Conservation (phyloP, 2,797 vertebrate genomes). For the Anabas testudineus region DNA sequence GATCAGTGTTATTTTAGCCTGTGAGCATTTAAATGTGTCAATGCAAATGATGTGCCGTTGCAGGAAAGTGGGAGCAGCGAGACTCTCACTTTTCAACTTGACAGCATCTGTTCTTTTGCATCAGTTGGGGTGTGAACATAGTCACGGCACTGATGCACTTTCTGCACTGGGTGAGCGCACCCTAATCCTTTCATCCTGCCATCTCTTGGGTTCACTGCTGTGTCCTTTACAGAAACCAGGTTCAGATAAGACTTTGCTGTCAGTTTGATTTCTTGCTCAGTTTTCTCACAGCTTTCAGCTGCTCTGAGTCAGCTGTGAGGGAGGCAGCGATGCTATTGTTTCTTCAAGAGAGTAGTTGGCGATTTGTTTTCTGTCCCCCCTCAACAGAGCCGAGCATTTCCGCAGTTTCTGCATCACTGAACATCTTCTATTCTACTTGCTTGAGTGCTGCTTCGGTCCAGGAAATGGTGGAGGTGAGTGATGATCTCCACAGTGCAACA, state of each 20-base stretch:
- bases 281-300: neutral
- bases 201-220: neutral
- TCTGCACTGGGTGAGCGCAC: neutral
- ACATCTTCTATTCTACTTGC: neutral
- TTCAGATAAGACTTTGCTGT: neutral
- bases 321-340: neutral
- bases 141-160: neutral
- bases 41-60: neutral
- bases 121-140: neutral
- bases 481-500: conserved; percentile 6
- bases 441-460: conserved; percentile 4
- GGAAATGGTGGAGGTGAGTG: conserved; percentile 11
- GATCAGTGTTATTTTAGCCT: no score
- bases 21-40: neutral
- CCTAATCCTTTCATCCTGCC: neutral
- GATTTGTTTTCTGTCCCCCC: no score
- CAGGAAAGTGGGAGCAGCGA: neutral
- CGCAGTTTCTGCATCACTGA: conserved; percentile 30
- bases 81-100: no score
- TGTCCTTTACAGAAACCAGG: neutral
- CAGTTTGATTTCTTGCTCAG: neutral
- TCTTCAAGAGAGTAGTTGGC: neutral
- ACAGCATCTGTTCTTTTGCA: neutral
- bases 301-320: neutral
- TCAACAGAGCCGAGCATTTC: conserved; percentile 1